Evolutionary conservation across 2,113 vertebrate species (phyloP).

Genomic region (Alces alces): DNA sequence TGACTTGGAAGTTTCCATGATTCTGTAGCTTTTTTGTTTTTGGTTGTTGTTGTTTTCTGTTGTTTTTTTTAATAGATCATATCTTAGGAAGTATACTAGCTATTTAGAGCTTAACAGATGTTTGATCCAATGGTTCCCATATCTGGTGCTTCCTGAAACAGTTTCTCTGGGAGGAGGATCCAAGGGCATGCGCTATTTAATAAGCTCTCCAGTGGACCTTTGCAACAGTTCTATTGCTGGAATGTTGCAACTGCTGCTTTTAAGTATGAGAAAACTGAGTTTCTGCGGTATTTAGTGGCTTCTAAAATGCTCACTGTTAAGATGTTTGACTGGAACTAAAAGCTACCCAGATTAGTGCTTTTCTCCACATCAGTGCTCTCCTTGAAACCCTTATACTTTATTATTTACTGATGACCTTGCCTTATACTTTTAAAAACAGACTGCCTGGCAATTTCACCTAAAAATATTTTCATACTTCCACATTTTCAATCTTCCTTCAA

Average conservation of each 20-base stretch:
- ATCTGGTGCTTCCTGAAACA: background rate
- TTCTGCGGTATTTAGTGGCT: background rate
- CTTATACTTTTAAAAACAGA: slow-evolving; percentile 21
- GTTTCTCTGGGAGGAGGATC: background rate
- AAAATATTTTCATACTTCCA: background rate
- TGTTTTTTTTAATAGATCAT: background rate
- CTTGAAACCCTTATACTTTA: background rate
- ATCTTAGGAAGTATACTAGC: background rate
- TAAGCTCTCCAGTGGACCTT: background rate
- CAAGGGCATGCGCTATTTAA: background rate
- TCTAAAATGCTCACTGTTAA: background rate
- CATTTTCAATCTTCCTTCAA: background rate
- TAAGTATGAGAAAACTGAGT: background rate
- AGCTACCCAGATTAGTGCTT: background rate
- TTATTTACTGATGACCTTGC: background rate
- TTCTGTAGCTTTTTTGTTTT: background rate
- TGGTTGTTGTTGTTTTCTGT: background rate
- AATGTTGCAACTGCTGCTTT: background rate
- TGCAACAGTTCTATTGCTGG: background rate
- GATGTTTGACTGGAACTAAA: background rate
- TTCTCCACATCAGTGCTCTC: background rate
- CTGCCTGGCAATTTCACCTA: background rate
- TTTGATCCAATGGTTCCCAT: background rate
- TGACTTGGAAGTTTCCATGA: background rate
- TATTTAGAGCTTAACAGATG: background rate